phyloP scores from a whole-genome alignment of 1,140 invertebrate genomes.

The Drosophila neocordata region DNA sequence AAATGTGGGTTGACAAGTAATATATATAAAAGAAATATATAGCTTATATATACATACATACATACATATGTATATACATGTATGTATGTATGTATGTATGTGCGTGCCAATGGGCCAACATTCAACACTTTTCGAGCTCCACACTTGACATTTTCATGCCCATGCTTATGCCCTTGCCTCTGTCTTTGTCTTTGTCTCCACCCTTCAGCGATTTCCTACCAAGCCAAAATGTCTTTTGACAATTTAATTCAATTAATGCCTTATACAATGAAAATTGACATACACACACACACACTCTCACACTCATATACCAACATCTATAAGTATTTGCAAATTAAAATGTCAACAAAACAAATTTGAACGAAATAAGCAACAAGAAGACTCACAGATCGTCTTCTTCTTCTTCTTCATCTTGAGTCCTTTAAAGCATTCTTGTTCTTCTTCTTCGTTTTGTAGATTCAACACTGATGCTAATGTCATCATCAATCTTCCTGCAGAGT shows the following conservation, averaged over 20 bases:
- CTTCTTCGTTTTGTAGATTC: conserved; percentile 53
- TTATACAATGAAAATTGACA: conserved; percentile 43
- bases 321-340: conserved; percentile 80
- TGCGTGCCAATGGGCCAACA: conserved; percentile 73
- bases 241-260: conserved; percentile 80
- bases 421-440: conserved; percentile 49
- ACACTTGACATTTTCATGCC: conserved; percentile 65
- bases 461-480: conserved; percentile 82
- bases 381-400: conserved; percentile 28
- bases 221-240: conserved; percentile 58
- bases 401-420: conserved; percentile 46
- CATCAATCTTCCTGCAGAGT: conserved; percentile 76
- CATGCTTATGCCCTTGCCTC: too few relatives aligned
- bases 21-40: conserved; percentile 7
- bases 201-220: not conserved
- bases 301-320: conserved; percentile 29
- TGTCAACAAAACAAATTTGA: conserved; percentile 74
- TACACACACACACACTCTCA: conserved; percentile 16
- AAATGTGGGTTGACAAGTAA: conserved; percentile 52
- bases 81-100: conserved; percentile 19
- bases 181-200: not conserved
- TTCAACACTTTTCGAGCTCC: conserved; percentile 77
- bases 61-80: conserved; percentile 20
- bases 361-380: conserved; percentile 30
- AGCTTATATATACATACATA: conserved; percentile 15